Conservation (phyloP, 2,113 vertebrate species). For the Tringa solitaria region DNA sequence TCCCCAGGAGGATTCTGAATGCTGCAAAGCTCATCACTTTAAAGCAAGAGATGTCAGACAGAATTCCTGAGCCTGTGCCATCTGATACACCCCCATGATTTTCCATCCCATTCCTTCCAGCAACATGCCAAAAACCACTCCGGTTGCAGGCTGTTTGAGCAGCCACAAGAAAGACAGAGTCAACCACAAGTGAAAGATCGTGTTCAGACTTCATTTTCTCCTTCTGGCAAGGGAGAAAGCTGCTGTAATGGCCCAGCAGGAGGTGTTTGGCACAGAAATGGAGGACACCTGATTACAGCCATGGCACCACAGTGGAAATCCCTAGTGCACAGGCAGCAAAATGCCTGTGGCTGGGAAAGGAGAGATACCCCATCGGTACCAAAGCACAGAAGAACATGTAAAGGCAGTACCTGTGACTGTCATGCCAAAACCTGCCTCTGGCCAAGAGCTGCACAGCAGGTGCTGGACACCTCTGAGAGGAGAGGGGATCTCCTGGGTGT, state of each 20-base stretch:
- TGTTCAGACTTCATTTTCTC: not conserved
- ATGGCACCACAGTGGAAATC: not conserved
- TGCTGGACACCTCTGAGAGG: not conserved
- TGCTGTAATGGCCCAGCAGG: not conserved
- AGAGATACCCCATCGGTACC: rapidly evolving
- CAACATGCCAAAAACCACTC: not conserved
- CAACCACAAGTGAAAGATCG: not conserved
- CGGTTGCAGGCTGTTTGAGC: not conserved
- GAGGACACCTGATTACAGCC: not conserved
- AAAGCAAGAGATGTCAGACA: not conserved
- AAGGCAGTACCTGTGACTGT: not conserved
- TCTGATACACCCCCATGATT: not conserved
- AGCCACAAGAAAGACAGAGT: not conserved
- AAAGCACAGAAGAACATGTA: rapidly evolving
- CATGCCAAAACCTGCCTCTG: not conserved
- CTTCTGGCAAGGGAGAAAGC: not conserved
- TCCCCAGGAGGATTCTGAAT: not conserved
- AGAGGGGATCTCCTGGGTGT: not conserved
- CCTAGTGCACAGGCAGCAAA: not conserved
- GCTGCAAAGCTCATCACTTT: not conserved
- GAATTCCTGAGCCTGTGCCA: not conserved
- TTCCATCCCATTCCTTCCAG: constrained; percentile 14
- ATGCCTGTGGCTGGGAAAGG: not conserved
- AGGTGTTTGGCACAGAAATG: rapidly evolving
- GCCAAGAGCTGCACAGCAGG: not conserved